Conservation (phyloP, 2,888 invertebrate genomes). For the Apodemia zela region DNA sequence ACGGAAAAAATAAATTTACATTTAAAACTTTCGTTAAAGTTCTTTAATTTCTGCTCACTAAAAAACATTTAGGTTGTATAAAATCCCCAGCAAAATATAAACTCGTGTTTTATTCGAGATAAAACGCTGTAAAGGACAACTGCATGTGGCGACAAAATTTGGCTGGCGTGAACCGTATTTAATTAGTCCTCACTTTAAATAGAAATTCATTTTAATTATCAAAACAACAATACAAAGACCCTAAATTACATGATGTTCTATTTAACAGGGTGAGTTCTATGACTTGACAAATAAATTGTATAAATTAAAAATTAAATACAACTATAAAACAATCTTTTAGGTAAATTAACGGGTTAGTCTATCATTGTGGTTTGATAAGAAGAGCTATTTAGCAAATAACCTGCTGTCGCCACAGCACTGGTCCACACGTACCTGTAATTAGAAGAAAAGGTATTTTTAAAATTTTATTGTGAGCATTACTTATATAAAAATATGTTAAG, state of each 20-base stretch:
- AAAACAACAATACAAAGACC: conserved; percentile 2
- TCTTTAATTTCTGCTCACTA: conserved; percentile 14
- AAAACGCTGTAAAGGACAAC: conserved; percentile 11
- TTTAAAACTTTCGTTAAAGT: conserved; percentile 10
- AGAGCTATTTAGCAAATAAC: not conserved
- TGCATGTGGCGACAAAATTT: conserved; percentile 19
- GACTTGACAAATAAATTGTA: conserved; percentile 3
- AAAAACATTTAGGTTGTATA: conserved; percentile 12
- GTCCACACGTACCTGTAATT: not conserved
- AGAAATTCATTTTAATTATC: conserved; percentile 34
- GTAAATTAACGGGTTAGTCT: not conserved
- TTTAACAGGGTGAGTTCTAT: conserved; percentile 1
- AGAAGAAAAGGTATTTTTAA: not conserved
- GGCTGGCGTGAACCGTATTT: conserved; percentile 23
- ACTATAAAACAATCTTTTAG: conserved; percentile 5
- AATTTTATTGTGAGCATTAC: not conserved
- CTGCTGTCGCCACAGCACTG: not conserved
- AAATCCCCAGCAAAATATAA: conserved; percentile 11
- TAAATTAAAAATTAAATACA: not conserved
- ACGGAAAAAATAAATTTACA: not conserved
- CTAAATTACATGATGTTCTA: conserved; percentile 5
- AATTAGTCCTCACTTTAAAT: conserved; percentile 29
- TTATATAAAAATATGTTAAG: too few relatives aligned
- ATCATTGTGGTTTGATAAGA: not conserved
- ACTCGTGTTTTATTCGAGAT: conserved; percentile 9